Conservation (phyloP, 2,888 invertebrate species). For the Artemia sinica region DNA sequence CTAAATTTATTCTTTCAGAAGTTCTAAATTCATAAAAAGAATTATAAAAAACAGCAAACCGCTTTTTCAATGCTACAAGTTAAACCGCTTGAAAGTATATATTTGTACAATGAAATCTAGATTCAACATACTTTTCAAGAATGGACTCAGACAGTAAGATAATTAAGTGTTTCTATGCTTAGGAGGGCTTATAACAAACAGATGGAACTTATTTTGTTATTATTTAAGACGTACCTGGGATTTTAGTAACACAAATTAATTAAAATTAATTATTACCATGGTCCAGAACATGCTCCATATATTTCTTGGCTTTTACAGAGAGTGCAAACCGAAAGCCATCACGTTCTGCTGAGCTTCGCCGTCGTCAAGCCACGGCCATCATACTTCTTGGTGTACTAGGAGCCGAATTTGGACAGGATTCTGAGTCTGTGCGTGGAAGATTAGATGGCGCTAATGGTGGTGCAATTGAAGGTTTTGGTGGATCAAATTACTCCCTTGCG, state of each 20-base stretch:
- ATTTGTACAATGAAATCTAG: too few species aligned
- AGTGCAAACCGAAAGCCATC: slow-evolving; percentile 55
- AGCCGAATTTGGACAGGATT: slow-evolving; percentile 93
- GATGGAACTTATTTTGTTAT: too few species aligned
- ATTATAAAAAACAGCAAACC: too few species aligned
- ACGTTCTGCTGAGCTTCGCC: slow-evolving; percentile 62
- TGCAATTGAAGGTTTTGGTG: slow-evolving; percentile 72
- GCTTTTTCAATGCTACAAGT: too few species aligned
- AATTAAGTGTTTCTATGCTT: too few species aligned
- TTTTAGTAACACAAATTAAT: slow-evolving; percentile 3
- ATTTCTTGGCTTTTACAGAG: slow-evolving; percentile 27
- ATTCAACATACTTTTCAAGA: too few species aligned
- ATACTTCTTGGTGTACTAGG: slow-evolving; percentile 92
- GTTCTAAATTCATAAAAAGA: too few species aligned
- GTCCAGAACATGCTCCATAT: neutral
- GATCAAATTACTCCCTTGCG: slow-evolving; percentile 64
- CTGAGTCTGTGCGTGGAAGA: slow-evolving; percentile 31
- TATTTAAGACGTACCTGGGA: neutral
- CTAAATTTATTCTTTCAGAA: too few species aligned
- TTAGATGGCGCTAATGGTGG: slow-evolving; percentile 26
- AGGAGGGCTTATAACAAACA: too few species aligned
- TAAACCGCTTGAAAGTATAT: too few species aligned
- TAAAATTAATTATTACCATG: slow-evolving; percentile 15
- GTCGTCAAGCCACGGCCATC: slow-evolving; percentile 92
- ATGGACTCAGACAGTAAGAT: too few species aligned